Base-by-base conservation (phyloP, 1,140 invertebrate species). In the Trachymyrmex cornetzi region DNA sequence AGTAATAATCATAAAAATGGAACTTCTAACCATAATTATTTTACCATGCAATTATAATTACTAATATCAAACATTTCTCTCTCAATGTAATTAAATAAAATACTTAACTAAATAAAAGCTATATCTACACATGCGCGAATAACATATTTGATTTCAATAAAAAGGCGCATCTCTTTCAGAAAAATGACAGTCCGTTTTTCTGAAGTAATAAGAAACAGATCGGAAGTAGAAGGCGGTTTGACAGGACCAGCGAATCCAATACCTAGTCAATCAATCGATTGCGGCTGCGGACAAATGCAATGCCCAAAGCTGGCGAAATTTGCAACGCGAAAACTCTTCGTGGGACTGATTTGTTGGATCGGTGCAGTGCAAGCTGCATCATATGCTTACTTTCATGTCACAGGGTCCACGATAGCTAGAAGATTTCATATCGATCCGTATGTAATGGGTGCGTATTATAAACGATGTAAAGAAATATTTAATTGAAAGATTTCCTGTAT, bases 231-330 rank as follows among this genome's bases (percentile, higher is more conserved):
- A 85, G 92, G 94, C 79, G 89, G 93, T n/a, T 91, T 96, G 63
- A 91, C 94, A 14, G 95, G 95, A 48, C 95, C 95, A 80, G 92
- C 94, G 6, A 93, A 95, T 92, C 93, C 94, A 7, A 94, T 94
- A 90, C 91, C 93, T 5, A 89, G 89, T 85, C 95, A 96, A 91
- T 95, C 95, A 82, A 94, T 97, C n/a, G 97, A 97, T 88, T 97
- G 97, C 87, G 97, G 97, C 53, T 96, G 96, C 82, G 95, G 91
- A 75, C 95, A 94, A 55, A 82, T 96, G 59, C 96, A 95, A 85
- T 96, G 96, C 88, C 94, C 96, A 5, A 95, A 93, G 89, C 96
- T 96, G 86, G 95, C 96, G 59, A 96, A 95, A 93, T 96, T 95
- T 48, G 96, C 96, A 24, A 96, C 96, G 6, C 92, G 96, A 3